Conservation (phyloP, 2,888 invertebrate species). For the Apodemia mormo region DNA sequence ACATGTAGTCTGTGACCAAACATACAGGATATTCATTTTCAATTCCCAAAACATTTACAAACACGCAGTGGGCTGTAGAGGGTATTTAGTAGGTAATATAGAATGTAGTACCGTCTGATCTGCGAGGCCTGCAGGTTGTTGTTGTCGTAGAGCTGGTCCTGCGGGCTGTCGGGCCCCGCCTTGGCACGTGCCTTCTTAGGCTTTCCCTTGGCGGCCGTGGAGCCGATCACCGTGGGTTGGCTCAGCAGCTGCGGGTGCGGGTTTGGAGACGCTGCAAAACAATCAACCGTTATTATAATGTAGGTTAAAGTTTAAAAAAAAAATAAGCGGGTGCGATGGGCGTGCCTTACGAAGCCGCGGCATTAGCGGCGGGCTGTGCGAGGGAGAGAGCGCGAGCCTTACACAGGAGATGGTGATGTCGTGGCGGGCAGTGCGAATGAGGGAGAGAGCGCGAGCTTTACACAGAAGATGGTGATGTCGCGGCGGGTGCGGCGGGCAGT, state of each 20-base stretch:
- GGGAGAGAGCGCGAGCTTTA: conserved; percentile 44
- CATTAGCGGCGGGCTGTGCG: too few species aligned
- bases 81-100: too few species aligned
- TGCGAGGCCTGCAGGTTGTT: conserved; percentile 73
- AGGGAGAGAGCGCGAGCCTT: too few species aligned
- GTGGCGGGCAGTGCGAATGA: too few species aligned
- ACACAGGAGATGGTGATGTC: too few species aligned
- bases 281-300: neutral
- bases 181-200: conserved; percentile 89
- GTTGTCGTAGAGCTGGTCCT: conserved; percentile 81
- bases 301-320: neutral
- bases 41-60: too few species aligned
- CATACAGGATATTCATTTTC: too few species aligned
- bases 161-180: conserved; percentile 85
- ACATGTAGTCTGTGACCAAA: too few species aligned
- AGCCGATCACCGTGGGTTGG: conserved; percentile 91
- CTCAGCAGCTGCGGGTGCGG: conserved; percentile 90
- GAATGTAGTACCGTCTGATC: conserved; percentile 61
- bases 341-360: too few species aligned
- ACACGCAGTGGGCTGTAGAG: too few species aligned
- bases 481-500: too few species aligned
- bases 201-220: conserved; percentile 84
- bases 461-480: conserved; percentile 65
- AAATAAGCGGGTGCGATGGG: too few species aligned
- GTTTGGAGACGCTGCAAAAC: conserved; percentile 84